Base-by-base conservation (phyloP, 2,888 invertebrate species). In the Steinernema scapterisci region DNA sequence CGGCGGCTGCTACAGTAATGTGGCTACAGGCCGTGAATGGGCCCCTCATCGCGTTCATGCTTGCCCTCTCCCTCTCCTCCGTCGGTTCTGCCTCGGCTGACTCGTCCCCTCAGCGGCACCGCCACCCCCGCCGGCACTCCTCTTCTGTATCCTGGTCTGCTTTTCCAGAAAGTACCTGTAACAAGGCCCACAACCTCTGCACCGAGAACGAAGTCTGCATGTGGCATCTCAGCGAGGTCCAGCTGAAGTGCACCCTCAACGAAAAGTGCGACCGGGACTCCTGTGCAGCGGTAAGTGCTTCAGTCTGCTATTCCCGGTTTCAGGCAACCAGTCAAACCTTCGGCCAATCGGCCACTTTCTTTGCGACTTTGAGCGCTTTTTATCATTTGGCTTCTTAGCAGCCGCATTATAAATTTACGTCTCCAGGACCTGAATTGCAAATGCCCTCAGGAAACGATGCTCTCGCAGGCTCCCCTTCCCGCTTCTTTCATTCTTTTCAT, bases 181-280 rank as follows among this genome's bases (percentile, higher is more conserved):
- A 74, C 46, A 77, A 78, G 16, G 84, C 85, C 13, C 75, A 81
- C 70, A 74, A 74, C 23, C 76, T 77, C 21, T 85, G 85, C 75
- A 83, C 84, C 44, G 56, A 76, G 25, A 79, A 82, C 63, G 84
- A 83, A 31, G 82, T 82, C 31, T 84, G 85, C 76, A 76, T 79
- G 16, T 84, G 85, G 84, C 85, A 83, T 72, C 74, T 85, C 44
- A 81, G 81, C 21, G 85, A 85, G 70, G 77, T 85, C 0, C 79
- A 78, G 16, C 83, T 86, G 73, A 81, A 80, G 23, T 81, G 81
- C 70, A 74, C 48, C 2, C 16, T 52, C 21, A 45, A 54, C 31
- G 72, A 56, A 1, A 71, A 70, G 16, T 85, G 85, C 73, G 73
- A 76, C 19, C 72, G 80, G 13, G 78, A 80, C n/a, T 84, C 83